Conservation (phyloP, 92 coral and sea anemone species). For the Heliopora coerulea region DNA sequence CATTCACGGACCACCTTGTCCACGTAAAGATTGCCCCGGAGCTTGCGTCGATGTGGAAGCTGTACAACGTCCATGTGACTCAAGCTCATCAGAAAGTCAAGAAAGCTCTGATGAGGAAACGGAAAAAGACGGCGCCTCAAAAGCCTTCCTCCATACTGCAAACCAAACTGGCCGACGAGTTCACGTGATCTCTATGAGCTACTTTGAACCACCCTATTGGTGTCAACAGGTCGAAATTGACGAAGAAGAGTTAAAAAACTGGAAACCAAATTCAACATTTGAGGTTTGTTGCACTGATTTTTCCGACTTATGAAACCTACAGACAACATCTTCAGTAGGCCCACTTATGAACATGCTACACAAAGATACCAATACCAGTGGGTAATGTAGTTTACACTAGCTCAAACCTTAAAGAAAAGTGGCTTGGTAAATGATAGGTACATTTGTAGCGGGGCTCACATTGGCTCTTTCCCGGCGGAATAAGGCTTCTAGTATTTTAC, state of each 20-base stretch:
- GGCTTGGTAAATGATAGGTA: too few relatives aligned
- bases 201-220: conserved; percentile 60
- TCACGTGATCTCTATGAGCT: conserved; percentile 60
- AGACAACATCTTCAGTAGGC: too few relatives aligned
- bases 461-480: too few relatives aligned
- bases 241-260: conserved; percentile 47
- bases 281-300: too few relatives aligned
- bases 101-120: conserved; percentile 34
- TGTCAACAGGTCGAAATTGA: conserved; percentile 64
- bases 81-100: conserved; percentile 55
- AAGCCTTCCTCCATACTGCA: background rate
- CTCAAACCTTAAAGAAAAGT: too few relatives aligned
- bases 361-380: too few relatives aligned
- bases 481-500: too few relatives aligned
- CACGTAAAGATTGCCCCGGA: conserved; percentile 64
- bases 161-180: conserved; percentile 32
- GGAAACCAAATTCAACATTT: background rate
- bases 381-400: too few relatives aligned
- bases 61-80: conserved; percentile 38
- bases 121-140: background rate
- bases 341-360: too few relatives aligned
- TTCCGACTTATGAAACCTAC: too few relatives aligned
- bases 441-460: too few relatives aligned
- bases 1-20: conserved; percentile 62
- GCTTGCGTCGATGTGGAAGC: conserved; percentile 50